Percentiles rank a stretch among this genome's conserved stretches.
phyloP scores from a whole-genome alignment of 1,140 invertebrate species.

The Ceratina calcarata region DNA sequence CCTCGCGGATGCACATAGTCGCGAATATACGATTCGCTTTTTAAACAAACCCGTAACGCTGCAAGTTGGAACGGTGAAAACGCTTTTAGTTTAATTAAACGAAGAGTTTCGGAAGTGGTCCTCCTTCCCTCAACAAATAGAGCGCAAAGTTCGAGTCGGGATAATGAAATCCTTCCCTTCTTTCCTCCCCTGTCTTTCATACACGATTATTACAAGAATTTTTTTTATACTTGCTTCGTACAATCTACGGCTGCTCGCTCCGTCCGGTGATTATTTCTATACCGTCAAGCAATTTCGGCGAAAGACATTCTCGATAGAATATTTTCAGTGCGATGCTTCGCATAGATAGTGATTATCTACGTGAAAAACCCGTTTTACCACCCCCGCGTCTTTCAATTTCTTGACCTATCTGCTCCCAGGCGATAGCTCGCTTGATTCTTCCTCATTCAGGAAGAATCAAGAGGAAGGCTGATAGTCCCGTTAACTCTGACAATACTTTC shows the following conservation, averaged over 20 bases:
- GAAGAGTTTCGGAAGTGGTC: slow-evolving; percentile 9
- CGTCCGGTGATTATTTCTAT: slow-evolving; percentile 38
- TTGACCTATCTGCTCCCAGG: slow-evolving; percentile 44
- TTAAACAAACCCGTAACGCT: slow-evolving; percentile 32
- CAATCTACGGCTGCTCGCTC: neutral
- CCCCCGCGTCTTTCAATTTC: neutral
- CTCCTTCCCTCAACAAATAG: neutral
- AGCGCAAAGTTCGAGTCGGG: neutral
- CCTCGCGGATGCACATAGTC: too few relatives aligned
- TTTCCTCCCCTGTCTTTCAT: too few relatives aligned
- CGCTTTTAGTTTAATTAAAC: slow-evolving; percentile 56
- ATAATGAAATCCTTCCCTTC: neutral
- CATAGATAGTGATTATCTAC: slow-evolving; percentile 47
- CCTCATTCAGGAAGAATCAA: neutral
- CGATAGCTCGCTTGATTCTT: slow-evolving; percentile 34
- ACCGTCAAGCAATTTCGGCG: slow-evolving; percentile 24
- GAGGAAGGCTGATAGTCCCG: slow-evolving; percentile 20
- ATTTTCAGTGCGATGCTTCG: slow-evolving; percentile 25
- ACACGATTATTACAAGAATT: neutral
- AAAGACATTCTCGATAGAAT: slow-evolving; percentile 11
- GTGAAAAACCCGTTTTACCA: slow-evolving; percentile 22
- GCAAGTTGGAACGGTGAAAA: slow-evolving; percentile 28
- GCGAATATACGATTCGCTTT: slow-evolving; percentile 11
- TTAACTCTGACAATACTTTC: slow-evolving; percentile 18
- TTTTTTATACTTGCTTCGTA: neutral